A percentile compares a stretch with the other conserved stretches of the same genome.
These are phyloP conservation scores for Tenthredo distinguenda DNA, from an alignment of 2,888 invertebrate genomes.

Conservation along the genomic window DNA sequence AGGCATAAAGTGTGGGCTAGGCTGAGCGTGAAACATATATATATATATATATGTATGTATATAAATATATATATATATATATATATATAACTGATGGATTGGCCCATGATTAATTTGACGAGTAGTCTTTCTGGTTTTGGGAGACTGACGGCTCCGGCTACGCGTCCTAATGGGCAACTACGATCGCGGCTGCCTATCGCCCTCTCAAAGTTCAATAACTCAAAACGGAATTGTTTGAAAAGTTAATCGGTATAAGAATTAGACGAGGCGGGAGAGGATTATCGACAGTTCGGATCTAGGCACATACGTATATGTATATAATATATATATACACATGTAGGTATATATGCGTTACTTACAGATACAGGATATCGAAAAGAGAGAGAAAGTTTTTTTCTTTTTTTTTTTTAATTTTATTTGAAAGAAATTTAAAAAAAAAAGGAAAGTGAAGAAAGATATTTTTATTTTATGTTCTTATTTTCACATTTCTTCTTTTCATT, in stretches of 20 bases:
- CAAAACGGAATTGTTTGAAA: constrained; percentile 65
- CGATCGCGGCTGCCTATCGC: constrained; percentile 53
- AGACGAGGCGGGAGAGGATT: constrained; percentile 49
- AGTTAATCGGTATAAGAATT: constrained; percentile 66
- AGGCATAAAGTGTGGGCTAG: constrained; percentile 34
- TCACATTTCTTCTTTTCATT: too few relatives aligned
- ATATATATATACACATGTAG: too few relatives aligned
- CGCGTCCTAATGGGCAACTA: constrained; percentile 69
- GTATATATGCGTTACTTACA: neutral
- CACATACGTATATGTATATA: too few relatives aligned
- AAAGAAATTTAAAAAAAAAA: too few relatives aligned
- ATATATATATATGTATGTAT: constrained; percentile 54
- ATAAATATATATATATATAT: neutral
- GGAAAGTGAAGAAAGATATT: too few relatives aligned
- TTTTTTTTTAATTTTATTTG: neutral
- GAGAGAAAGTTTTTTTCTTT: rapidly evolving
- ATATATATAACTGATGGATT: constrained; percentile 74
- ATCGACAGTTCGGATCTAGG: constrained; percentile 45
- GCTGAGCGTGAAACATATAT: constrained; percentile 20
- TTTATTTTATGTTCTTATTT: too few relatives aligned
- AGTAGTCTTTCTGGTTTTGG: constrained; percentile 78
- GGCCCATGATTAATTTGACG: constrained; percentile 79
- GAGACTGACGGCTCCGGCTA: constrained; percentile 65
- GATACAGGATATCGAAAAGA: neutral
- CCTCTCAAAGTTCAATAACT: constrained; percentile 50